phyloP scores from a whole-genome alignment of 2,888 invertebrate species.

The Bruchidius siliquastri region DNA sequence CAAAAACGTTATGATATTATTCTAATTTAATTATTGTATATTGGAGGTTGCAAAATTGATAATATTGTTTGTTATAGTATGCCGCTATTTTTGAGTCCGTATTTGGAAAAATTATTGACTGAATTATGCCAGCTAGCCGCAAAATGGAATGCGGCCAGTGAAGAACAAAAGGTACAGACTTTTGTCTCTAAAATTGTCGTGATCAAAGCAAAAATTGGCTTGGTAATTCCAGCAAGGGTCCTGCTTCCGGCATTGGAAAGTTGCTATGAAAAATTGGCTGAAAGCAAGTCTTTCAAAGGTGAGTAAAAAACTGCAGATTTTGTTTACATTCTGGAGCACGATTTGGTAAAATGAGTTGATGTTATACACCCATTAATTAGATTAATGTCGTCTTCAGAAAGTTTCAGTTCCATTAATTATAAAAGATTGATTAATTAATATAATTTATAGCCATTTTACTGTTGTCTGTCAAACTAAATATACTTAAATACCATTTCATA shows the following conservation, averaged over 20 bases:
- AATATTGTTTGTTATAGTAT: slow-evolving; percentile 38
- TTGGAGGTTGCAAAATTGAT: too few relatives aligned
- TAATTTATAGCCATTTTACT: too few relatives aligned
- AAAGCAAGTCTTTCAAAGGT: slow-evolving; percentile 54
- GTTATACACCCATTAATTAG: too few relatives aligned
- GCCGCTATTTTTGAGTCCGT: slow-evolving; percentile 80
- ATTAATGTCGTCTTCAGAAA: too few relatives aligned
- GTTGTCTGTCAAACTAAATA: too few relatives aligned
- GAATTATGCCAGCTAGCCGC: slow-evolving; percentile 56
- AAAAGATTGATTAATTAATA: too few relatives aligned
- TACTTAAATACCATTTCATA: too few relatives aligned
- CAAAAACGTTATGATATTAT: too few relatives aligned
- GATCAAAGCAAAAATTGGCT: slow-evolving; percentile 65
- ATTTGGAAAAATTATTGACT: slow-evolving; percentile 66
- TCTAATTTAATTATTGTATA: too few relatives aligned
- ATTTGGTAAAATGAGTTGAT: too few relatives aligned
- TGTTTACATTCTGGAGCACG: too few relatives aligned
- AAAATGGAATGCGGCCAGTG: slow-evolving; percentile 21
- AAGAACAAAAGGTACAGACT: slow-evolving; percentile 42
- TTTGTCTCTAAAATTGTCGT: slow-evolving; percentile 56
- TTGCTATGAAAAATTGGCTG: slow-evolving; percentile 58
- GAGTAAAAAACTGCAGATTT: background rate
- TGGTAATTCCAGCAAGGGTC: slow-evolving; percentile 66
- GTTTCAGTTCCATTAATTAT: too few relatives aligned
- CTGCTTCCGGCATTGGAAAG: slow-evolving; percentile 69